A percentile compares a stretch with the other conserved stretches of the same genome.
These are phyloP conservation scores for Pseudorasbora parva DNA, from an alignment of 2,113 vertebrate genomes.

Conservation along the genomic window DNA sequence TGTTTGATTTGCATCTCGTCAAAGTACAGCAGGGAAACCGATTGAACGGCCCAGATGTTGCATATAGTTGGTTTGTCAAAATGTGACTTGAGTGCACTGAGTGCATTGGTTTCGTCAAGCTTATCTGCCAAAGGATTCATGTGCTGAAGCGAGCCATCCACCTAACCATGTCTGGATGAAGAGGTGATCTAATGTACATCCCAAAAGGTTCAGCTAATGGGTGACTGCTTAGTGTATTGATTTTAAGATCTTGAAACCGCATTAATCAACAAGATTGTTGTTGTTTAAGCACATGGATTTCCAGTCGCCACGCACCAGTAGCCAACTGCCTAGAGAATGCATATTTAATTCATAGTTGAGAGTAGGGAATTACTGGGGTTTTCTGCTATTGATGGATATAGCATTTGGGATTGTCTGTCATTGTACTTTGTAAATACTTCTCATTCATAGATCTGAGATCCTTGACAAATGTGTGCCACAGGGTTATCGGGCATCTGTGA, in stretches of 20 bases:
- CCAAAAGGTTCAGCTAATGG: conserved; percentile 12
- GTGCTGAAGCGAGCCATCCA: neutral
- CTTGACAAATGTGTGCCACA: neutral
- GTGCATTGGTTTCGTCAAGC: neutral
- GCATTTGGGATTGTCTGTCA: neutral
- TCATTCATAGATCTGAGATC: neutral
- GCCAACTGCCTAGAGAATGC: neutral
- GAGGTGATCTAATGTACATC: conserved; percentile 5
- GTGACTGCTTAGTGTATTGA: conserved; percentile 37
- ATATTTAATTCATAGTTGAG: neutral
- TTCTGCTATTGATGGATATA: neutral
- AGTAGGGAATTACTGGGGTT: neutral
- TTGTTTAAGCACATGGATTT: neutral
- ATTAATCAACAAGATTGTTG: conserved; percentile 26
- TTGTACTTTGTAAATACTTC: conserved; percentile 1
- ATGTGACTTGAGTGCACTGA: conserved; percentile 7
- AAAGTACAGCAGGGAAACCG: conserved; percentile 7
- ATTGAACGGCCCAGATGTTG: neutral
- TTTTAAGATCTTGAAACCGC: conserved; percentile 31
- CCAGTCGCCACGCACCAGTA: neutral
- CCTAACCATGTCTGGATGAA: conserved; percentile 6
- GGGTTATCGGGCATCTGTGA: neutral
- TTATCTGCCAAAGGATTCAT: neutral
- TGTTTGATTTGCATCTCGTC: conserved; percentile 32
- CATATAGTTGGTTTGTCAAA: neutral